These are phyloP conservation scores for Scolopax bukidnonensis DNA, from an alignment of 2,797 vertebrate genomes.

Conservation along the genomic window DNA sequence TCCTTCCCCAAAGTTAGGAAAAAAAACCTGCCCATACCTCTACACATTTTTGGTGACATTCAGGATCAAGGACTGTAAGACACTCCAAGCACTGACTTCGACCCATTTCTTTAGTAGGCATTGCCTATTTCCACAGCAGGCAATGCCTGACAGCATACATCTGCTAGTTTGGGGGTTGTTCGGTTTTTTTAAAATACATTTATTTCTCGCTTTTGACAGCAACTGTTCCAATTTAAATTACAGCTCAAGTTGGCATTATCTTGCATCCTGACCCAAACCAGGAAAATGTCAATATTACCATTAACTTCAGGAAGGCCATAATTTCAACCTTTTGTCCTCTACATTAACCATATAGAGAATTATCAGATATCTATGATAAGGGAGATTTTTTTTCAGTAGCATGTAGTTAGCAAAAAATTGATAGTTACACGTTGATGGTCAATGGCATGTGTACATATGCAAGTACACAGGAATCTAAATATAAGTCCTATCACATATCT, in stretches of 20 bases:
- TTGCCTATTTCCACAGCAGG: neutral
- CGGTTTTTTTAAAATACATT: neutral
- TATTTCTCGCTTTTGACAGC: neutral
- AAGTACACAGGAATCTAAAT: neutral
- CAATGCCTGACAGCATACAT: neutral
- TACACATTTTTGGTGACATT: rapidly evolving
- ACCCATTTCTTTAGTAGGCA: neutral
- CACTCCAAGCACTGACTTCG: neutral
- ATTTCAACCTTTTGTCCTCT: neutral
- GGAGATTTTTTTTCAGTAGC: neutral
- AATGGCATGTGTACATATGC: neutral
- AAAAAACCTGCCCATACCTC: rapidly evolving
- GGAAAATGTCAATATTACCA: neutral
- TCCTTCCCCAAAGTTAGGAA: neutral
- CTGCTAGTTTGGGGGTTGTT: neutral
- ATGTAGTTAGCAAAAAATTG: neutral
- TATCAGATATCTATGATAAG: neutral
- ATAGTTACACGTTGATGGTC: neutral
- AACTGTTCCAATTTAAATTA: neutral
- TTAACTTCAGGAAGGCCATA: neutral
- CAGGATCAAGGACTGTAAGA: neutral
- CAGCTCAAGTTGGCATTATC: neutral
- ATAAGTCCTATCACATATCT: neutral
- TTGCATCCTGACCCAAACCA: neutral
- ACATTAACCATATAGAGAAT: neutral